Percentiles rank a stretch among this genome's conserved stretches.
Conservation (phyloP, 2,888 invertebrate species). For the Orchesellides sinensis region DNA sequence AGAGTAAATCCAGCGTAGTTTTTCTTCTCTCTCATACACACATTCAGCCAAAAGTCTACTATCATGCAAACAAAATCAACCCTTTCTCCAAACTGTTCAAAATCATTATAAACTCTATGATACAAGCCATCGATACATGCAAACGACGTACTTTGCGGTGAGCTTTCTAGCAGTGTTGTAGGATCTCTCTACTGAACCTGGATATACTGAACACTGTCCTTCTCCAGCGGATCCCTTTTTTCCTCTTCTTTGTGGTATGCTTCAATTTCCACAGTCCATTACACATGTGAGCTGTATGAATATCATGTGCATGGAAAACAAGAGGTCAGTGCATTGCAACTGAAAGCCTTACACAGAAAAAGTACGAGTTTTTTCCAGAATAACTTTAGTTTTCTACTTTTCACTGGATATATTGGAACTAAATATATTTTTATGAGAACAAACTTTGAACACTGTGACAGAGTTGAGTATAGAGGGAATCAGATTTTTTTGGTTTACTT, state of each 20-base stretch:
- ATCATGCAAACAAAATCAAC: background rate
- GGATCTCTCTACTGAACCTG: too few species aligned
- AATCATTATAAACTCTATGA: slow-evolving; percentile 2
- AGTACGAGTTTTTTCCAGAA: too few species aligned
- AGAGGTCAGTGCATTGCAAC: slow-evolving; percentile 17
- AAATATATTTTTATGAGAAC: background rate
- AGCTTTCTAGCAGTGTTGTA: too few species aligned
- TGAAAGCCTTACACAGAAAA: background rate
- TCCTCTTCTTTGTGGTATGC: slow-evolving; percentile 21
- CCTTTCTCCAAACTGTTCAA: background rate
- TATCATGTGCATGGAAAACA: slow-evolving; percentile 28
- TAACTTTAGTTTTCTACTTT: too few species aligned
- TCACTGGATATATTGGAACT: background rate
- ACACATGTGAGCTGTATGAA: slow-evolving; percentile 24
- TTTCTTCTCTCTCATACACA: too few species aligned
- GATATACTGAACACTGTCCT: too few species aligned
- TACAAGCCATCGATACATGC: background rate
- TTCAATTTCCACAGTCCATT: slow-evolving; percentile 37
- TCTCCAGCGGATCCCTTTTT: background rate
- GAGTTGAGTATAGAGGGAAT: background rate
- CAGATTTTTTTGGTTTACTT: background rate
- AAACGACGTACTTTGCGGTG: slow-evolving; percentile 1
- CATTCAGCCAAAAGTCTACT: background rate
- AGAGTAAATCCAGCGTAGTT: too few species aligned
- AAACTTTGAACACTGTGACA: slow-evolving; percentile 1